phyloP scores from a whole-genome alignment of 2,888 invertebrate genomes.

The Automeris io region DNA sequence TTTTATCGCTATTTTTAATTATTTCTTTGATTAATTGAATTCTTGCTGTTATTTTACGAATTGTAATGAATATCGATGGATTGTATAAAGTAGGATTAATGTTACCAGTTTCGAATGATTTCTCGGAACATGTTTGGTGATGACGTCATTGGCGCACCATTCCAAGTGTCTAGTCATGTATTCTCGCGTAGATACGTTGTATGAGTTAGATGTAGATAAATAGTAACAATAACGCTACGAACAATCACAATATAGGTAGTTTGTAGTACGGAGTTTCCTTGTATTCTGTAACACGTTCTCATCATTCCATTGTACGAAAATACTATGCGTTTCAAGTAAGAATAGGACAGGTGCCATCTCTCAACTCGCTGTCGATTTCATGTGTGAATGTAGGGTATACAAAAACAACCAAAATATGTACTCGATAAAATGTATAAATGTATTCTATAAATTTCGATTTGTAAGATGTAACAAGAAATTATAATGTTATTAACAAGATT shows the following conservation, averaged over 20 bases:
- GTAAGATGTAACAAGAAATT: too few relatives aligned
- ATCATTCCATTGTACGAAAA: constrained; percentile 30
- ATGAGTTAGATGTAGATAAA: constrained; percentile 51
- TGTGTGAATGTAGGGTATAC: too few relatives aligned
- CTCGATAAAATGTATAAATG: too few relatives aligned
- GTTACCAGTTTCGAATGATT: constrained; percentile 20
- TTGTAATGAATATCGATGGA: constrained; percentile 17
- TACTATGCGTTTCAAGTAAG: too few relatives aligned
- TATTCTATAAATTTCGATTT: too few relatives aligned
- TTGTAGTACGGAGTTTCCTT: constrained; percentile 37
- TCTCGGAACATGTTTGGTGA: constrained; percentile 25
- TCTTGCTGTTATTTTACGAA: constrained; percentile 27
- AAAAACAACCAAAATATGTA: too few relatives aligned
- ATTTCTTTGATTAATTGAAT: constrained; percentile 31
- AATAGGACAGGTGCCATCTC: too few relatives aligned
- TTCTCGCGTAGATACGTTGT: constrained; percentile 43
- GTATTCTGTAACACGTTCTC: constrained; percentile 22
- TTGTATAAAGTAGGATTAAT: constrained; percentile 75
- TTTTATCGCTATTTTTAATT: constrained; percentile 29
- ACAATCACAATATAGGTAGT: constrained; percentile 48
- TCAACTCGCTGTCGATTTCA: too few relatives aligned
- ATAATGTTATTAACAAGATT: too few relatives aligned
- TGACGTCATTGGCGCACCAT: constrained; percentile 27
- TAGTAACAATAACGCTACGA: constrained; percentile 37
- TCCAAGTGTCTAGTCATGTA: constrained; percentile 63